Conservation (phyloP, 2,113 vertebrate species). For the Tinamus guttatus region DNA sequence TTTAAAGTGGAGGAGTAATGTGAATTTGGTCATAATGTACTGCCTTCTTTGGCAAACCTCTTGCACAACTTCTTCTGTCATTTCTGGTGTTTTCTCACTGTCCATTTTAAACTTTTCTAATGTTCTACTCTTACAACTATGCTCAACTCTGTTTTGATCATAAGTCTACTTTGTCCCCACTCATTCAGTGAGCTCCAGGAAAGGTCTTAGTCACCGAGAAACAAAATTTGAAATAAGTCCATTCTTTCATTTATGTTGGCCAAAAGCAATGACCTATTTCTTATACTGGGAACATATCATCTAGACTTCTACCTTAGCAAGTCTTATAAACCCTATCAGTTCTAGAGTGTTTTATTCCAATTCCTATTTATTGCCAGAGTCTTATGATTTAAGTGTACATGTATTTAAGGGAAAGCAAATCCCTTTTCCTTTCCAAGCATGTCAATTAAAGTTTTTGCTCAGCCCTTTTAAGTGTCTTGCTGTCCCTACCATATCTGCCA, state of each 20-base stretch:
- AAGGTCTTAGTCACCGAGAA: background rate
- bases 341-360: background rate
- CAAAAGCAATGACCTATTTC: background rate
- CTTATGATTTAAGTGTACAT: background rate
- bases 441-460: background rate
- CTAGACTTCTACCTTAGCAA: background rate
- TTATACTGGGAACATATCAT: background rate
- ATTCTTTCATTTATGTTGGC: background rate
- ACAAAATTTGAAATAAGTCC: background rate
- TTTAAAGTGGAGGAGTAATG: background rate
- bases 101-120: background rate
- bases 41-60: accelerated
- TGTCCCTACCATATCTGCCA: background rate
- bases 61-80: background rate
- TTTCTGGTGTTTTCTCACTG: background rate
- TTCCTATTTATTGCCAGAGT: background rate
- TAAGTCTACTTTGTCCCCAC: background rate
- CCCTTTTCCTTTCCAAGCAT: background rate
- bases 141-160: background rate
- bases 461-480: background rate
- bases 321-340: background rate
- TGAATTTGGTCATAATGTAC: background rate
- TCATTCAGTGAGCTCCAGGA: background rate
- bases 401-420: background rate
- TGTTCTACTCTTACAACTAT: background rate